Evolutionary conservation across 2,888 invertebrate genomes (phyloP).

Genomic region (Cephalotes varians): DNA sequence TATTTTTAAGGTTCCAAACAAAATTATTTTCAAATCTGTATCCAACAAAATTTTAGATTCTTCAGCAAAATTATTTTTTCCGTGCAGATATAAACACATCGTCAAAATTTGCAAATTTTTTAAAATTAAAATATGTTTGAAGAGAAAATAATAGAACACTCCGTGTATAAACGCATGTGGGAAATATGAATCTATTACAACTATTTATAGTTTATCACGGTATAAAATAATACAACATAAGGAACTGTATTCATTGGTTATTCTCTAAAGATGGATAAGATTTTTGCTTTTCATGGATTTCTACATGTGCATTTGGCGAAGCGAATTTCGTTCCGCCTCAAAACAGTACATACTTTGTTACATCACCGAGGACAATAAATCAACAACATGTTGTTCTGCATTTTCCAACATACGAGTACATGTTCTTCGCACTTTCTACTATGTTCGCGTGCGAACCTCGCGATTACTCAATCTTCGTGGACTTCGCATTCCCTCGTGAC

Average conservation of each 20-base stretch:
- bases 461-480: constrained; percentile 6
- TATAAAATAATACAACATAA: not conserved
- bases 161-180: not conserved
- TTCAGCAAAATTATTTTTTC: too few relatives aligned
- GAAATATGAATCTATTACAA: not conserved
- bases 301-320: not conserved
- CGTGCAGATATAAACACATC: not conserved
- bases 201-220: not conserved
- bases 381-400: constrained; percentile 66
- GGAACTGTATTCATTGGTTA: not conserved
- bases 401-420: constrained; percentile 59
- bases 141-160: not conserved
- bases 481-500: not conserved
- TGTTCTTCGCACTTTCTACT: constrained; percentile 67
- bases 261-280: not conserved
- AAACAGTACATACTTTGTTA: constrained; percentile 53
- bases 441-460: not conserved
- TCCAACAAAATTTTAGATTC: too few relatives aligned
- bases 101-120: not conserved
- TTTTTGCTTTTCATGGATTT: constrained; percentile 3
- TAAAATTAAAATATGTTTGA: not conserved
- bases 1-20: too few relatives aligned
- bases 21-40: too few relatives aligned
- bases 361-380: constrained; percentile 68
- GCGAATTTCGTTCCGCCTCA: constrained; percentile 12